These are phyloP conservation scores for Platyrinchus mystaceus DNA, from an alignment of 2,797 vertebrate species.

Conservation along the genomic window DNA sequence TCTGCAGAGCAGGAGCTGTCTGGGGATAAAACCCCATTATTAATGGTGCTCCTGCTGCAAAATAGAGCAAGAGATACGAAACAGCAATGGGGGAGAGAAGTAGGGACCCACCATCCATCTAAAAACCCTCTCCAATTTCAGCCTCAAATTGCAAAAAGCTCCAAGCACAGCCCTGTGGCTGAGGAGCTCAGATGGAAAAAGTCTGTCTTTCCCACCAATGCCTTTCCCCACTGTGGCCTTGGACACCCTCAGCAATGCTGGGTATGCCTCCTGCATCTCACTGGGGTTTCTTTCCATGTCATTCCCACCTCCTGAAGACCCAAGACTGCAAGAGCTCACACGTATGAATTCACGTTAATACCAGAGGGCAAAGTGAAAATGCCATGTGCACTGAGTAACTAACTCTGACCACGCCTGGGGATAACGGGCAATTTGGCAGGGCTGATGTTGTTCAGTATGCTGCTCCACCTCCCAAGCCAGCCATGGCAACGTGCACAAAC, in stretches of 20 bases:
- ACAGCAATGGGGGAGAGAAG: background rate
- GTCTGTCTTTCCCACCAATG: background rate
- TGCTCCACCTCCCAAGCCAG: background rate
- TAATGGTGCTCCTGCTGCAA: background rate
- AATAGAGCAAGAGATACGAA: background rate
- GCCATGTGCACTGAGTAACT: background rate
- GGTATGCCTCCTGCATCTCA: background rate
- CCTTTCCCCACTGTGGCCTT: background rate
- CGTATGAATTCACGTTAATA: rapidly evolving
- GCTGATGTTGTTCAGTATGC: background rate
- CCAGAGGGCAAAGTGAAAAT: background rate
- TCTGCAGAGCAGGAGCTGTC: background rate
- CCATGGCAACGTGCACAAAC: background rate
- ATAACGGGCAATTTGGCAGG: background rate
- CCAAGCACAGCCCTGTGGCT: background rate
- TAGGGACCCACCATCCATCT: background rate
- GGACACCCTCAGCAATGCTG: background rate
- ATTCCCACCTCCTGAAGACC: background rate
- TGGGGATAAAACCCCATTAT: background rate
- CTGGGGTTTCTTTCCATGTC: background rate
- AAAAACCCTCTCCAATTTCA: background rate
- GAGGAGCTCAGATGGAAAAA: background rate
- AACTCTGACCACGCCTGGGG: background rate
- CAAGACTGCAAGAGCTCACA: background rate
- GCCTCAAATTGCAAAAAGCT: background rate